phyloP scores from a whole-genome alignment of 2,888 invertebrate genomes.

The Torymus tubicola region DNA sequence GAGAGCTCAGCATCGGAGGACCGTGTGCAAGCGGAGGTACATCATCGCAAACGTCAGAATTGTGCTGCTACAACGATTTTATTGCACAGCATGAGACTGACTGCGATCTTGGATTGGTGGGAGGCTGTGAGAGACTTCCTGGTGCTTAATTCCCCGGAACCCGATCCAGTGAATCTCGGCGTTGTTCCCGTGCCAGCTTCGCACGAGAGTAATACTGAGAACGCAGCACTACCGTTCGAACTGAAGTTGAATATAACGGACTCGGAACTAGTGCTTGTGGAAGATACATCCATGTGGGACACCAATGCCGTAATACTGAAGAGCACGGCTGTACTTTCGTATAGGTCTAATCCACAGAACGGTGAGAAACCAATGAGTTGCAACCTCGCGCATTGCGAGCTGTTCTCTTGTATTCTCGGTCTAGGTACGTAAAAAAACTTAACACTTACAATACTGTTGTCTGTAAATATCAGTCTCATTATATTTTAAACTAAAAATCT shows the following conservation, averaged over 20 bases:
- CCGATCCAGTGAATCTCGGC: slow-evolving; percentile 66
- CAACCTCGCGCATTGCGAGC: slow-evolving; percentile 92
- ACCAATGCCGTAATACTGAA: slow-evolving; percentile 96
- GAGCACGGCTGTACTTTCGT: slow-evolving; percentile 92
- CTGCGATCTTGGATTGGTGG: slow-evolving; percentile 97
- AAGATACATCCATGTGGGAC: slow-evolving; percentile 91
- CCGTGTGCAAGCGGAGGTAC: slow-evolving; percentile 86
- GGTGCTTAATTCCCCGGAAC: slow-evolving; percentile 76
- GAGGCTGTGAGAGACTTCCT: slow-evolving; percentile 89
- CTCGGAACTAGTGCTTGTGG: slow-evolving; percentile 95
- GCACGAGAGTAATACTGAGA: slow-evolving; percentile 60
- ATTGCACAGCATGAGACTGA: slow-evolving; percentile 95
- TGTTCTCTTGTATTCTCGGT: slow-evolving; percentile 94
- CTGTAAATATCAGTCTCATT: neutral
- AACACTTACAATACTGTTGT: neutral
- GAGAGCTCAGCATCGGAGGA: slow-evolving; percentile 76
- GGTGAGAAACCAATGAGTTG: slow-evolving; percentile 88
- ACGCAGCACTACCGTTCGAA: slow-evolving; percentile 81
- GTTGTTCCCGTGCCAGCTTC: slow-evolving; percentile 53
- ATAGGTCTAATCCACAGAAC: slow-evolving; percentile 82
- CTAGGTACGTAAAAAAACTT: slow-evolving; percentile 62
- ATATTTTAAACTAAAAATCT: neutral
- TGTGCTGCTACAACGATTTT: slow-evolving; percentile 90
- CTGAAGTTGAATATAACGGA: slow-evolving; percentile 95
- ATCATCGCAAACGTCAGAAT: slow-evolving; percentile 83